These are phyloP conservation scores for Erythrolamprus reginae DNA, from an alignment of 2,113 vertebrate genomes.

Conservation along the genomic window DNA sequence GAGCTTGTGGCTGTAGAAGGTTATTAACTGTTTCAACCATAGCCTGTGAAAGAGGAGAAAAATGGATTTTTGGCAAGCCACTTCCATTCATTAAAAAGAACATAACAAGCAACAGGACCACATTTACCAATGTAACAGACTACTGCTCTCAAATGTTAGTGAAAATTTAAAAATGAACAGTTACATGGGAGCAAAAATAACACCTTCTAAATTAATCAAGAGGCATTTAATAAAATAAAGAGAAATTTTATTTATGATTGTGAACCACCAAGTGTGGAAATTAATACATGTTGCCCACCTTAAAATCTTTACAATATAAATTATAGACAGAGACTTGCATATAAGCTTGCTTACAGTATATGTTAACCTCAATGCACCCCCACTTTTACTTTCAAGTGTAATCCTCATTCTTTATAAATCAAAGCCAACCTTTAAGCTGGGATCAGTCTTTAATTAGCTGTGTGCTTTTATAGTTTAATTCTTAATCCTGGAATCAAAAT, in stretches of 20 bases:
- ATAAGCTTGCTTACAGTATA: neutral
- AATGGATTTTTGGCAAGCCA: slow-evolving; percentile 33
- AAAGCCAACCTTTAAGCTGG: neutral
- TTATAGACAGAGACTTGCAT: neutral
- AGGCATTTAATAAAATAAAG: neutral
- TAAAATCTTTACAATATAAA: neutral
- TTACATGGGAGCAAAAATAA: neutral
- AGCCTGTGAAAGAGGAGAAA: slow-evolving; percentile 70
- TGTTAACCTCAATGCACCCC: neutral
- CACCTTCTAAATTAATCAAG: neutral
- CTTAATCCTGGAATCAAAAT: neutral
- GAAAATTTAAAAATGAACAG: neutral
- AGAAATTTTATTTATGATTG: neutral
- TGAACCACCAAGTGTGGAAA: neutral
- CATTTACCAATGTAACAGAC: slow-evolving; percentile 17
- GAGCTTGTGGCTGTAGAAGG: slow-evolving; percentile 88
- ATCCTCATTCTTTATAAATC: neutral
- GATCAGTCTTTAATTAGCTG: neutral
- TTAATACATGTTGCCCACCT: neutral
- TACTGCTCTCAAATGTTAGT: neutral
- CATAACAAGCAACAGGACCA: neutral
- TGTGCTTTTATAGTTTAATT: neutral
- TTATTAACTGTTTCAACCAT: slow-evolving; percentile 99
- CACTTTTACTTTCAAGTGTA: neutral
- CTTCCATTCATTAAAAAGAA: slow-evolving; percentile 17